phyloP scores from a whole-genome alignment of 2,797 vertebrate species.

The Ara ararauna region DNA sequence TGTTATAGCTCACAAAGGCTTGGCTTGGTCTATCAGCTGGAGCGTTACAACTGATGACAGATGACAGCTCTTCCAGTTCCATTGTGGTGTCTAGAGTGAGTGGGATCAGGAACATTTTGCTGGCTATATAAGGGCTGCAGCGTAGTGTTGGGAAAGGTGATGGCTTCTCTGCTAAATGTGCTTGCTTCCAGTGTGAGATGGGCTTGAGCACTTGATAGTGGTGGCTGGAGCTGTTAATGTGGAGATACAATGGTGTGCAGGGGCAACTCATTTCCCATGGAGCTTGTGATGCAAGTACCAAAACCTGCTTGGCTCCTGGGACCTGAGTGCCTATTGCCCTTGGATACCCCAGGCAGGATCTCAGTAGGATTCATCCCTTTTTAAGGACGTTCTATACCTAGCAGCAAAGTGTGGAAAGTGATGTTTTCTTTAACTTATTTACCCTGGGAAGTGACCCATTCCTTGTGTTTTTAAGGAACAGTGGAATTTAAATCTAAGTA shows the following conservation, averaged over 20 bases:
- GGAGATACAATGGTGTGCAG: rapidly evolving
- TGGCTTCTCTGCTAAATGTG: neutral
- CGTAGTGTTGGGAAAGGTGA: rapidly evolving
- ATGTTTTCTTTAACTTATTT: neutral
- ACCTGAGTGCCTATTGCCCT: rapidly evolving
- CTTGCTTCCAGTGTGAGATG: rapidly evolving
- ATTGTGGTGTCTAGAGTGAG: neutral
- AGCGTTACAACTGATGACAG: neutral
- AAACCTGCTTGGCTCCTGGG: neutral
- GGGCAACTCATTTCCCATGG: neutral
- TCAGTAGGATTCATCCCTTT: neutral
- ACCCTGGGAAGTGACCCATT: neutral
- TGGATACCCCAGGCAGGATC: neutral
- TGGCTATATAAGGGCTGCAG: neutral
- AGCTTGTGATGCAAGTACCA: neutral
- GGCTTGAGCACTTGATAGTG: rapidly evolving
- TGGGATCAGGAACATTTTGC: rapidly evolving
- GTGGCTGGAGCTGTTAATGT: neutral
- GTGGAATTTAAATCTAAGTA: neutral
- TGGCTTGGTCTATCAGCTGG: neutral
- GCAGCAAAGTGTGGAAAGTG: neutral
- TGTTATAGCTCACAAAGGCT: neutral
- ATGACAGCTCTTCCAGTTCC: neutral
- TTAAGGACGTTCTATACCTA: neutral
- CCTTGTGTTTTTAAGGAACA: neutral